Conservation (phyloP, 2,113 vertebrate genomes). For the Leptocoma aspasia region DNA sequence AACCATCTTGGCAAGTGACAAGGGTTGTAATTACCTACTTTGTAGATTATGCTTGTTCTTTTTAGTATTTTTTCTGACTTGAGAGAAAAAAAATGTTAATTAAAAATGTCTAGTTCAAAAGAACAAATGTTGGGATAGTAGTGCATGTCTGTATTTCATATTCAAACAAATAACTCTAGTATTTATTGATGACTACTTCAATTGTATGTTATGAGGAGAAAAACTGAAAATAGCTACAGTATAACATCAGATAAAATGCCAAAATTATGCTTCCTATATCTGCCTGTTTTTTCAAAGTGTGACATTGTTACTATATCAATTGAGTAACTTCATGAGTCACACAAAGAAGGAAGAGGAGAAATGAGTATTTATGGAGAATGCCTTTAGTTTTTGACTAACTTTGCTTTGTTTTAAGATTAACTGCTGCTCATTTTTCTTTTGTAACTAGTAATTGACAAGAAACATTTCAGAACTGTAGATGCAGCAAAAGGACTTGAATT, state of each 20-base stretch:
- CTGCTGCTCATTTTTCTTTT: neutral
- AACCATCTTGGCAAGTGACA: neutral
- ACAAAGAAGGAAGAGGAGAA: neutral
- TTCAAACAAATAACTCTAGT: neutral
- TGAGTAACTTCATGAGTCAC: neutral
- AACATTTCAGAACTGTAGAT: neutral
- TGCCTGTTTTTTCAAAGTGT: neutral
- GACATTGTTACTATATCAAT: neutral
- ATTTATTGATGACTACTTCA: neutral
- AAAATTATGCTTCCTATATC: neutral
- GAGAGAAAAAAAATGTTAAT: neutral
- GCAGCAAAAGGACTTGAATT: neutral
- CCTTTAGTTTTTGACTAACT: neutral
- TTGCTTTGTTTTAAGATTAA: neutral
- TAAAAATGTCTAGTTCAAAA: neutral
- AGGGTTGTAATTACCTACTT: neutral
- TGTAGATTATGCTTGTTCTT: neutral
- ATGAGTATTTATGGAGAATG: neutral
- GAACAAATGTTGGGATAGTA: neutral
- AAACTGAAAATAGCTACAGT: neutral
- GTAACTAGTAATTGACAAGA: neutral
- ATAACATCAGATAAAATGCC: neutral
- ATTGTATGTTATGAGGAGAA: neutral
- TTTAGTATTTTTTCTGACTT: neutral
- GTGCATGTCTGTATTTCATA: neutral